These are phyloP conservation scores for Megastigmus dorsalis DNA, from an alignment of 2,888 invertebrate genomes.

Conservation along the genomic window DNA sequence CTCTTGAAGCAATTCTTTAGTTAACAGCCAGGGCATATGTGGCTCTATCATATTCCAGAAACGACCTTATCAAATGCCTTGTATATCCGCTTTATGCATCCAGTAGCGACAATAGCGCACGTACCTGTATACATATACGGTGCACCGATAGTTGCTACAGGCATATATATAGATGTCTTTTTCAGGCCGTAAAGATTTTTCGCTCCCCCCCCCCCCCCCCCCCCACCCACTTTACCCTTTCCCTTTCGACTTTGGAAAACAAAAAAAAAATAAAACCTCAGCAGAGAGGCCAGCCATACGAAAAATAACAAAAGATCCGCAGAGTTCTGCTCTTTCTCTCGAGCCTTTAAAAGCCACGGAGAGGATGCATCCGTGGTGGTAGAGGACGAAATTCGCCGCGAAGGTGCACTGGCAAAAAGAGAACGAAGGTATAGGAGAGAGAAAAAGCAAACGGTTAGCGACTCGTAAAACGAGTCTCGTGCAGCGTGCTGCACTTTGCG, in stretches of 20 bases:
- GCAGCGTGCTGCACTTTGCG: neutral
- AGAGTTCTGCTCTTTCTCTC: neutral
- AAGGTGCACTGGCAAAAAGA: neutral
- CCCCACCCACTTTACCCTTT: neutral
- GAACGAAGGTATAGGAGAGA: neutral
- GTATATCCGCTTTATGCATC: neutral
- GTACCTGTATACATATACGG: neutral
- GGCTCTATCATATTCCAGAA: too few species aligned
- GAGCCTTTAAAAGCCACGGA: too few species aligned
- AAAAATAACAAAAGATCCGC: neutral
- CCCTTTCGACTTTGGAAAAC: neutral
- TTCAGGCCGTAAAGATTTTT: conserved; percentile 8
- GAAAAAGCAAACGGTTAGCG: neutral
- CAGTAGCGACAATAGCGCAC: neutral
- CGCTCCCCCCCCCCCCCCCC: neutral
- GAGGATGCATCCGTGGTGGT: too few species aligned
- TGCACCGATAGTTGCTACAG: neutral
- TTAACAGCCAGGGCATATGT: too few species aligned
- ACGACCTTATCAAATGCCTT: neutral
- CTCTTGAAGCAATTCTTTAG: too few species aligned
- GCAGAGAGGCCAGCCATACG: neutral
- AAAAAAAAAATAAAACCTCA: neutral
- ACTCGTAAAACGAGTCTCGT: conserved; percentile 16
- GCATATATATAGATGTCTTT: neutral
- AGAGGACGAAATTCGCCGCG: neutral